Evolutionary conservation across 2,888 invertebrate genomes (phyloP).

Genomic region (Metellina segmentata): DNA sequence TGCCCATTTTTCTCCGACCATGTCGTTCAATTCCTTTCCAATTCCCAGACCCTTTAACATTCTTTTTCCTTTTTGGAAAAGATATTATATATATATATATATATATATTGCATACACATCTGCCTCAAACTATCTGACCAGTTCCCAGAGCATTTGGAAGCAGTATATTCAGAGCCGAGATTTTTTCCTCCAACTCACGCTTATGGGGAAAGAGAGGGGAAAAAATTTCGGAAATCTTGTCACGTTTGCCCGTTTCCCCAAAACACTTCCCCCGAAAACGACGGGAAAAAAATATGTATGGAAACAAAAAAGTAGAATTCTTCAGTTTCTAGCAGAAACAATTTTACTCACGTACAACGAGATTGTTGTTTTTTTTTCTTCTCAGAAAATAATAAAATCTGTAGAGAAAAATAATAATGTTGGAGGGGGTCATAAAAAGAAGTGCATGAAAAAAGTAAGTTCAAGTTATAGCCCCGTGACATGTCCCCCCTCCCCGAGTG

Average conservation of each 20-base stretch:
- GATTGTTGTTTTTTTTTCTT: conserved; percentile 38
- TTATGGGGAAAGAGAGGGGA: conserved; percentile 6
- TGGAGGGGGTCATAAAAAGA: conserved; percentile 43
- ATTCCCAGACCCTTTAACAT: conserved; percentile 58
- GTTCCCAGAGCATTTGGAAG: conserved; percentile 1
- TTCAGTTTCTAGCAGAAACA: conserved; percentile 46
- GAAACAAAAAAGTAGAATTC: neutral
- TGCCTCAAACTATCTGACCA: conserved; percentile 55
- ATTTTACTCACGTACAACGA: conserved; percentile 73
- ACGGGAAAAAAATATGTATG: conserved; percentile 23
- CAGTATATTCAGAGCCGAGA: conserved; percentile 30
- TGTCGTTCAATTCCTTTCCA: conserved; percentile 54
- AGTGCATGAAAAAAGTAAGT: conserved; percentile 40
- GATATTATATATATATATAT: conserved; percentile 25
- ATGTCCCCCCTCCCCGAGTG: conserved; percentile 23
- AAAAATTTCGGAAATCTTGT: conserved; percentile 60
- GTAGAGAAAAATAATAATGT: conserved; percentile 43
- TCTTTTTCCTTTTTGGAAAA: conserved; percentile 20
- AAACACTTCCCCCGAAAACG: conserved; percentile 59
- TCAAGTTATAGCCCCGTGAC: conserved; percentile 62
- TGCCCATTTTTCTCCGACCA: conserved; percentile 31
- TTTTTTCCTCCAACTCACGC: conserved; percentile 25
- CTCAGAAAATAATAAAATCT: conserved; percentile 70
- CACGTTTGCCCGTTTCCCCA: conserved; percentile 68
- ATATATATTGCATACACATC: conserved; percentile 3